A percentile compares a stretch with the other conserved stretches of the same genome.
Evolutionary conservation across 1,140 invertebrate species (phyloP).

Genomic region (Zaprionus camerounensis): DNA sequence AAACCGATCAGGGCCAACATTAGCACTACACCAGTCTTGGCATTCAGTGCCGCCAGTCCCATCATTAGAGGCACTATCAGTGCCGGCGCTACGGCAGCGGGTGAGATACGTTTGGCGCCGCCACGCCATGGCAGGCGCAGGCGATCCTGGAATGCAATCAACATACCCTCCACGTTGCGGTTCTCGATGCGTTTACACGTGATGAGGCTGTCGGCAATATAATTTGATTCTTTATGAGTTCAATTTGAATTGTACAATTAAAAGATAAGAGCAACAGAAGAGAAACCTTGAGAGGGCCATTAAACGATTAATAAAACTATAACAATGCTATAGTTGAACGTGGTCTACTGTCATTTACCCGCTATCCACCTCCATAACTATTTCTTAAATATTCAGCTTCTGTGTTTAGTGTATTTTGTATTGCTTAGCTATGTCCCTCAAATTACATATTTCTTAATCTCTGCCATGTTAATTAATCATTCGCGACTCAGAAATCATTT

Average conservation of each 20-base stretch:
- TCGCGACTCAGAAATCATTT: no score
- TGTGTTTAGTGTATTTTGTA: no score
- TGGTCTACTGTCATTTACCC: no score
- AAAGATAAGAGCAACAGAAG: background rate
- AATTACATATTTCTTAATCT: no score
- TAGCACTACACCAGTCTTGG: constrained; percentile 79
- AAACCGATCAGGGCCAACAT: constrained; percentile 80
- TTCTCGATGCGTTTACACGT: constrained; percentile 62
- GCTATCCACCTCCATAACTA: no score
- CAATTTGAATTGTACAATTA: background rate
- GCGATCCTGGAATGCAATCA: constrained; percentile 85
- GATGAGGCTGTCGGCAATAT: constrained; percentile 45
- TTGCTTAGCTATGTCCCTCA: no score
- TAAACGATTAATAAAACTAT: background rate
- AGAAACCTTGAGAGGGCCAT: background rate
- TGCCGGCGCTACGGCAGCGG: constrained; percentile 82
- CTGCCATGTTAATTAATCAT: no score
- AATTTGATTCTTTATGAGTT: no score
- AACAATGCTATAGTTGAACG: no score
- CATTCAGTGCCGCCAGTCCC: constrained; percentile 84
- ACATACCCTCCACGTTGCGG: constrained; percentile 64
- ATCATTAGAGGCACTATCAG: constrained; percentile 83
- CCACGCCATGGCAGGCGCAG: constrained; percentile 86
- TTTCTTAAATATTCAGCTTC: no score
- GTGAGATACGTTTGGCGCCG: constrained; percentile 85